Percentiles rank a stretch among this genome's conserved stretches.
phyloP scores from a whole-genome alignment of 2,797 vertebrate species.

The Smutsia gigantea region DNA sequence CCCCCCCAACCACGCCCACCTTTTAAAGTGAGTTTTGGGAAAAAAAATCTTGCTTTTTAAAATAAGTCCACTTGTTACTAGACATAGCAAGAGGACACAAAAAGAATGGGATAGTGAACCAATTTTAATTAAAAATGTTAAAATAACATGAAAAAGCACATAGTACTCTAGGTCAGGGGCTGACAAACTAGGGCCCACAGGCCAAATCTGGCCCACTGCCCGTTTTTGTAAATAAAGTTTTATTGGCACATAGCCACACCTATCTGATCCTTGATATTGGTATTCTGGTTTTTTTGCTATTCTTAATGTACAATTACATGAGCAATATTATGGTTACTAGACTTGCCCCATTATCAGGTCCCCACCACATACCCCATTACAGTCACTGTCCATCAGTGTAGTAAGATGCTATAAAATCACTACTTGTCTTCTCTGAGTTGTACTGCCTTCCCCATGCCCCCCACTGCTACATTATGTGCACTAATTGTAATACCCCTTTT shows the following conservation, averaged over 20 bases:
- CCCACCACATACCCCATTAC: too few relatives aligned
- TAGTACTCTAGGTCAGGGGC: background rate
- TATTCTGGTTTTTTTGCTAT: background rate
- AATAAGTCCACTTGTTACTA: background rate
- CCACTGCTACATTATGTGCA: too few relatives aligned
- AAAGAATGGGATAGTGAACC: background rate
- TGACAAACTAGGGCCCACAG: background rate
- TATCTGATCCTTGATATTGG: background rate
- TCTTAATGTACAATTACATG: too few relatives aligned
- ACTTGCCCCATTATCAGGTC: too few relatives aligned
- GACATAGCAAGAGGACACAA: background rate
- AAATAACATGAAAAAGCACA: background rate
- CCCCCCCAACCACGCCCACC: rapidly evolving
- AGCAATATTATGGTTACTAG: too few relatives aligned
- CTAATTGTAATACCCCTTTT: too few relatives aligned
- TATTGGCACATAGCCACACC: background rate
- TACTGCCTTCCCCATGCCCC: too few relatives aligned
- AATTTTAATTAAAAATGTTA: background rate
- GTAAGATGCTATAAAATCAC: too few relatives aligned
- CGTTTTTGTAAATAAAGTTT: constrained; percentile 34
- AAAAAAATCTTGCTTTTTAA: background rate
- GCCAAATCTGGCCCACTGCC: background rate
- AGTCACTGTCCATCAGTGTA: too few relatives aligned
- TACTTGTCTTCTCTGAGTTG: too few relatives aligned
- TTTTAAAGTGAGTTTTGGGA: background rate